Evolutionary conservation across 1,140 invertebrate genomes (phyloP), one percentile per base, ranked within the genome.

Genomic region (Zelostemma sp.): DNA sequence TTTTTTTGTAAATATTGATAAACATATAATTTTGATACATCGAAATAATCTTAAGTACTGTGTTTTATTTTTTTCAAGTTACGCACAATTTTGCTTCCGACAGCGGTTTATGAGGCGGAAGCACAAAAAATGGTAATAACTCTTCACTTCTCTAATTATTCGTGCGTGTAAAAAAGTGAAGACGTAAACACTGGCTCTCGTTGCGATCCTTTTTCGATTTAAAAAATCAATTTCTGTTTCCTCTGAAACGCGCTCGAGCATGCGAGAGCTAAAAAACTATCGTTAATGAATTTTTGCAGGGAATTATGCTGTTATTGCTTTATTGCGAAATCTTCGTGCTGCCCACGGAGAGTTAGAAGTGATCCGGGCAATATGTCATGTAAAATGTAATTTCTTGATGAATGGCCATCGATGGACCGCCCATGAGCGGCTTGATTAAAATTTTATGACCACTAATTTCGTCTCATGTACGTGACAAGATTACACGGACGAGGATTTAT

Each of bases 361-460:
- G 48, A 61, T 55, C 41, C 14, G 8, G 14, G 41, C 33, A 40
- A 38, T 61, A 25, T 25, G 45, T 47, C 1, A 25, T 18, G 33
- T 64, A 61, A 56, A 72, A 67, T 72, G 68, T 68, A 61, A 72
- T 72, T 65, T 68, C 53, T 62, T 68, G 69, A 72, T 68, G 19
- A 63, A 72, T 59, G 61, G 46, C 21, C 70, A 35, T 53, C 53
- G 60, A 72, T 68, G 61, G 40, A 51, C 70, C 70, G 70, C 70
- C 65, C 65, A 62, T 73, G 51, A 58, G 65, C 51, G 62, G 65
- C 61, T 73, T 73, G 65, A 73, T 73, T 73, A 73, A 73, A 73
- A 73, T 73, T 73, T 66, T 73, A 73, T 73, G 65, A 68, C 62
- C 58, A 54, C 70, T 73, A 73, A 73, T 73, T 73, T 66, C 57